A percentile compares a stretch with the other conserved stretches of the same genome.
Evolutionary conservation across 2,797 vertebrate species (phyloP).

Genomic region (Argya squamiceps): DNA sequence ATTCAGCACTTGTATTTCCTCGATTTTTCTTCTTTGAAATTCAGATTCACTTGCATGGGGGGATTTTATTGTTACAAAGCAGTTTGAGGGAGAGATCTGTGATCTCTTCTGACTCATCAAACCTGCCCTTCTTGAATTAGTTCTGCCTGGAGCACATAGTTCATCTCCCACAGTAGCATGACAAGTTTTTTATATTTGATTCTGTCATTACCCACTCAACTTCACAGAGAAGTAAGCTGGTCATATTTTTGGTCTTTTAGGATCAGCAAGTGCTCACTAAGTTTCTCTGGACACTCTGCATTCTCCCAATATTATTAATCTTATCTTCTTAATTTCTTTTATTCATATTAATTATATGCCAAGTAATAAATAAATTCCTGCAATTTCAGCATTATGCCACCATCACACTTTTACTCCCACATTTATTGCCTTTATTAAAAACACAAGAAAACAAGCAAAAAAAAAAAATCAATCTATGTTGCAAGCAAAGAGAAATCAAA

Average conservation of each 20-base stretch:
- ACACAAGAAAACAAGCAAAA: neutral
- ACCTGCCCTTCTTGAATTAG: neutral
- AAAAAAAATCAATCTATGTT: neutral
- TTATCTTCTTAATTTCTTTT: neutral
- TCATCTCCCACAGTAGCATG: neutral
- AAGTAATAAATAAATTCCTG: neutral
- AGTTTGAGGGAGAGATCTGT: neutral
- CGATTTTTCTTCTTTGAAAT: neutral
- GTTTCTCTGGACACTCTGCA: neutral
- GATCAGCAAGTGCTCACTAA: neutral
- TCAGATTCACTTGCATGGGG: neutral
- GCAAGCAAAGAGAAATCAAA: neutral
- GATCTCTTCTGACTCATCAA: neutral
- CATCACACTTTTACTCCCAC: neutral
- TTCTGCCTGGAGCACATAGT: neutral
- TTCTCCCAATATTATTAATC: neutral
- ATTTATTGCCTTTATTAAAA: neutral
- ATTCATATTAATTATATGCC: neutral
- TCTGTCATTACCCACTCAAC: neutral
- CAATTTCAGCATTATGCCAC: neutral
- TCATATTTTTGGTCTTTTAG: neutral
- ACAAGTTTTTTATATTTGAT: neutral
- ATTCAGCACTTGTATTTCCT: neutral
- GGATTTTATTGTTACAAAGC: too few species aligned
- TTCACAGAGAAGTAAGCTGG: neutral